Conservation (phyloP, 2,797 vertebrate genomes). For the Carapus acus region DNA sequence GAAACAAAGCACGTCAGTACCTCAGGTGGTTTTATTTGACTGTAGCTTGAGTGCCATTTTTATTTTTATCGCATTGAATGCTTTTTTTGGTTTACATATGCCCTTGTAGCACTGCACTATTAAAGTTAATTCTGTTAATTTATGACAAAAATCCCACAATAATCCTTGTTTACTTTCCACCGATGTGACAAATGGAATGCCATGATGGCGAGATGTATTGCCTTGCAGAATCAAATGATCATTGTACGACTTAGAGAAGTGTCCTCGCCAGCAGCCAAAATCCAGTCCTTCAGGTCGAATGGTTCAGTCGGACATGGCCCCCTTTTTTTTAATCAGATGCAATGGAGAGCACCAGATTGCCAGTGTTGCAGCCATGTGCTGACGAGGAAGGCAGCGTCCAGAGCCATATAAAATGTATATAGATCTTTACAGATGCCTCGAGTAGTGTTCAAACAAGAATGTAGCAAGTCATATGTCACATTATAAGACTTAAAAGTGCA, state of each 20-base stretch:
- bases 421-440: conserved; percentile 55
- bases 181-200: conserved; percentile 61
- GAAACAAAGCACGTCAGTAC: conserved; percentile 69
- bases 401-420: conserved; percentile 59
- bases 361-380: conserved; percentile 40
- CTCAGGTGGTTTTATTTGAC: conserved; percentile 64
- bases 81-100: conserved; percentile 68
- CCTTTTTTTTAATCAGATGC: conserved; percentile 37
- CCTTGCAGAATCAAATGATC: conserved; percentile 62
- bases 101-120: conserved; percentile 71
- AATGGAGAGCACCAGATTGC: conserved; percentile 28
- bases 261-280: conserved; percentile 58
- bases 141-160: conserved; percentile 57
- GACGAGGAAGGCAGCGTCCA: conserved; percentile 49
- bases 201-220: conserved; percentile 60
- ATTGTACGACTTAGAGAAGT: conserved; percentile 37
- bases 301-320: conserved; percentile 53
- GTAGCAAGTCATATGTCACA: conserved; percentile 64
- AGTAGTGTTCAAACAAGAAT: conserved; percentile 64
- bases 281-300: conserved; percentile 61
- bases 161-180: conserved; percentile 63
- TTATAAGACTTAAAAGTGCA: conserved; percentile 72
- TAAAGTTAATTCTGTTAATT: conserved; percentile 74
- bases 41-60: conserved; percentile 53
- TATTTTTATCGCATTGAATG: conserved; percentile 58